A percentile compares a stretch with the other conserved stretches of the same genome.
phyloP scores from a whole-genome alignment of 2,113 vertebrate species.

The Chinchilla lanigera region DNA sequence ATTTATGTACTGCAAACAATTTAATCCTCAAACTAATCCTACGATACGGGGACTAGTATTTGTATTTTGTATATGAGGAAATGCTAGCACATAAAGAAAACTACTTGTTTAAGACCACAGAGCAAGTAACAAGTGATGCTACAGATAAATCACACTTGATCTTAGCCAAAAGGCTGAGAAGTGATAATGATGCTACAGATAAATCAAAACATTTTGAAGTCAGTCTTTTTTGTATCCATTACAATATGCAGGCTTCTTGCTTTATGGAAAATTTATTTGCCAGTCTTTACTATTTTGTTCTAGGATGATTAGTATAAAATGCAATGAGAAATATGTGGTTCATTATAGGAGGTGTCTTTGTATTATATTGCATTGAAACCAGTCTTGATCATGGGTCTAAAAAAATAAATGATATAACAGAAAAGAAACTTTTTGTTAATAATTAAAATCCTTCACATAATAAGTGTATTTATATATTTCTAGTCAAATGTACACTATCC shows the following conservation, averaged over 20 bases:
- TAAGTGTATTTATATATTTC: neutral
- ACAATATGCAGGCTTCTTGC: neutral
- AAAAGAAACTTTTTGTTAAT: neutral
- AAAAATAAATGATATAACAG: neutral
- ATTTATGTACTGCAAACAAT: neutral
- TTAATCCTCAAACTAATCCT: neutral
- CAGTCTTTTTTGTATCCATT: neutral
- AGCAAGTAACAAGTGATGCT: neutral
- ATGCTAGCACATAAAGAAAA: neutral
- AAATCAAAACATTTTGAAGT: neutral
- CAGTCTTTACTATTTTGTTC: neutral
- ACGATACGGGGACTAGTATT: neutral
- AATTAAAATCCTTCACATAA: constrained; percentile 4
- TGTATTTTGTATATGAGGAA: neutral
- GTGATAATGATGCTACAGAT: neutral
- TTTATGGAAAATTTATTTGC: neutral
- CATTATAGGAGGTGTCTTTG: neutral
- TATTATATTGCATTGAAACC: neutral
- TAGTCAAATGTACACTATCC: neutral
- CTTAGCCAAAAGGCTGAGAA: no score
- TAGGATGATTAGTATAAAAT: neutral
- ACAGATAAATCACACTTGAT: neutral
- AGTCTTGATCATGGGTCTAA: neutral
- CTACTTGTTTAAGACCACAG: neutral
- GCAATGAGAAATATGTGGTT: neutral